Conservation (phyloP, 2,888 invertebrate genomes). For the Heliconius charithonia region DNA sequence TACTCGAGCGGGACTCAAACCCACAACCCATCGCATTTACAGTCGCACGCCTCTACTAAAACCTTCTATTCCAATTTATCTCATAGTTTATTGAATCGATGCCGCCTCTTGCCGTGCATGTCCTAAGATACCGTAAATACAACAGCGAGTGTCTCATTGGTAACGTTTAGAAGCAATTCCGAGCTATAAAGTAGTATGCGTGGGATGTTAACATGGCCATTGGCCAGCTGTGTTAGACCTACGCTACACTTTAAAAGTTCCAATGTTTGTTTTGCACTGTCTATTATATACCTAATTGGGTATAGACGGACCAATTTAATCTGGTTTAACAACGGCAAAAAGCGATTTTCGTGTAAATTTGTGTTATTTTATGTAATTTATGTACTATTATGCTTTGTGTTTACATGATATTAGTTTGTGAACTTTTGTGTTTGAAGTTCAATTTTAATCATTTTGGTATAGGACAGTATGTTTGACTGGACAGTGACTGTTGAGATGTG, state of each 20-base stretch:
- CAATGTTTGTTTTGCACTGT: conserved; percentile 45
- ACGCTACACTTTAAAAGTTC: conserved; percentile 27
- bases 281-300: conserved; percentile 32
- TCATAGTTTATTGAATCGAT: conserved; percentile 68
- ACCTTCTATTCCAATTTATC: conserved; percentile 61
- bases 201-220: conserved; percentile 71
- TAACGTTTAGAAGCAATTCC: conserved; percentile 82
- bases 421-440: neutral
- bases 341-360: conserved; percentile 66
- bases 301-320: conserved; percentile 44
- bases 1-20: too few relatives aligned
- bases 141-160: conserved; percentile 79
- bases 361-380: neutral
- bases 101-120: conserved; percentile 62
- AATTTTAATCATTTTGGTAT: neutral
- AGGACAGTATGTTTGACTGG: too few relatives aligned
- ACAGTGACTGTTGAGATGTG: too few relatives aligned
- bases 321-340: conserved; percentile 57
- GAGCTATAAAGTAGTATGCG: conserved; percentile 78
- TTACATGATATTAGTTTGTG: neutral
- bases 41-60: conserved; percentile 1
- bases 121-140: conserved; percentile 75
- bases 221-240: conserved; percentile 64
- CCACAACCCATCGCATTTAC: too few relatives aligned
- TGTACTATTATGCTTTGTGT: neutral